phyloP scores from a whole-genome alignment of 2,797 vertebrate genomes.

The Lagodon rhomboides region DNA sequence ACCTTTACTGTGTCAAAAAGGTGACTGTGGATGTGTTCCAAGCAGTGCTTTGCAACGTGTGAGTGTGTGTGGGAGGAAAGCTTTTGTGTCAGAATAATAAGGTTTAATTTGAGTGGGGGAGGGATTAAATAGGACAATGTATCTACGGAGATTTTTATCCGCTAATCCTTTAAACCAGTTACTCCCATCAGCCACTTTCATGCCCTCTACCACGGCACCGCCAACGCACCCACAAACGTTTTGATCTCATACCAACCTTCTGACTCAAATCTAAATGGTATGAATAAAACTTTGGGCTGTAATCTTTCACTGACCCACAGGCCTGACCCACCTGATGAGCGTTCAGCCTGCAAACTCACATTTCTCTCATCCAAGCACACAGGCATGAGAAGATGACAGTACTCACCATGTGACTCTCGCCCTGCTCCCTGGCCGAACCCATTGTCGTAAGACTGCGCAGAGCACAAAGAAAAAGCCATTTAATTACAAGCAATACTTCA shows the following conservation, averaged over 20 bases:
- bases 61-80: constrained; percentile 27
- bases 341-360: neutral
- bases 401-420: constrained; percentile 98
- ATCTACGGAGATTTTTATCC: constrained; percentile 64
- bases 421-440: constrained; percentile 97
- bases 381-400: neutral
- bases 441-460: constrained; percentile 94
- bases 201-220: constrained; percentile 9
- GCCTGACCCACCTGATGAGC: neutral
- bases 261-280: neutral
- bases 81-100: constrained; percentile 56
- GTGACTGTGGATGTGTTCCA: constrained; percentile 6
- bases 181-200: constrained; percentile 60
- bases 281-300: neutral
- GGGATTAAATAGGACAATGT: constrained; percentile 68
- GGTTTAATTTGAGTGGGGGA: constrained; percentile 54
- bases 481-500: constrained; percentile 12
- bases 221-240: constrained; percentile 20
- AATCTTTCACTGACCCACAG: neutral
- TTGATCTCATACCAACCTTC: constrained; percentile 19
- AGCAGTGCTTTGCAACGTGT: constrained; percentile 14
- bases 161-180: constrained; percentile 78
- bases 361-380: neutral
- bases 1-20: neutral
- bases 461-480: constrained; percentile 46